Evolutionary conservation across 2,113 vertebrate genomes (phyloP), one percentile per base, ranked within the genome.

Genomic region (Synodontis membranacea): DNA sequence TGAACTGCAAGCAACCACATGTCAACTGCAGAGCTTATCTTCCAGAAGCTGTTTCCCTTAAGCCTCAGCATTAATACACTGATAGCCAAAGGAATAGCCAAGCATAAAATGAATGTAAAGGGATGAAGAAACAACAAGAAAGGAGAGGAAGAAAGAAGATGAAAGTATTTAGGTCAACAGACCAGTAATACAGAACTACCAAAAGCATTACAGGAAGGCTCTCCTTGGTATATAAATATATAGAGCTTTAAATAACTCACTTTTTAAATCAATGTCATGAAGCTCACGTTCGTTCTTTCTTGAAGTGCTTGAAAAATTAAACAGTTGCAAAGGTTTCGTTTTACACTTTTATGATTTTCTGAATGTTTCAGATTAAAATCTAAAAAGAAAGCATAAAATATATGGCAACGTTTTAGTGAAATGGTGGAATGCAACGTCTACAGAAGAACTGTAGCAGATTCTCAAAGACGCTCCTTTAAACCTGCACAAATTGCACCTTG

Each of bases 81-180:
- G 94, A 95, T 95, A 95, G 94, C 93, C 94, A 89, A 93, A 93
- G 93, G 92, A 94, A 95, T 95, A 95, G 94, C 94, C 94, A 95
- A 95, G 94, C 95, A 95, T 95, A 95, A 95, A 95, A 95, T 95
- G 94, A 95, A 94, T 94, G 94, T 94, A 92, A 94, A 94, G 94
- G 94, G 93, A 94, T 95, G 94, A 95, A 94, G 94, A 95, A 94
- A 95, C 94, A 95, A 95, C 94, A 95, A 94, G 94, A 95, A 95
- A 93, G 89, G 93, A 88, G 83, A 91, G 90, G 90, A 93, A 94
- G 92, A 94, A 95, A 93, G 92, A 91, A 90, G 90, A 93, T 91
- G 92, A 93, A 93, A 94, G 94, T 94, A 92, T 93, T 94, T 94
- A 93, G 93, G 92, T 92, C 93, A 94, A 93, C 93, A 93, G 93